These are phyloP conservation scores for Equus przewalskii DNA, from an alignment of 2,113 vertebrate genomes.

Conservation along the genomic window DNA sequence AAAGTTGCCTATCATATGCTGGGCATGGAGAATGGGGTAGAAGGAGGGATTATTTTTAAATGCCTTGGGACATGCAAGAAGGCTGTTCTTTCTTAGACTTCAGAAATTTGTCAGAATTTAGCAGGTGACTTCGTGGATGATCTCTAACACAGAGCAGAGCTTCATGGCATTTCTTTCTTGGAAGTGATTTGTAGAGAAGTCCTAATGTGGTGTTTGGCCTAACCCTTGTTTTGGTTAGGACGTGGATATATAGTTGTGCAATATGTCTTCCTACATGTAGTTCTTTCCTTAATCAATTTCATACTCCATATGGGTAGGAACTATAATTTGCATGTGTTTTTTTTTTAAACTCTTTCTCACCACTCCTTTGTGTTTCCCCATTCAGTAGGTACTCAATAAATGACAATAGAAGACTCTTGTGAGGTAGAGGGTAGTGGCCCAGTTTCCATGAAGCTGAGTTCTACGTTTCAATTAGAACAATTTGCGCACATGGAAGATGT, in stretches of 20 bases:
- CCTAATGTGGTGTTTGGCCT: neutral
- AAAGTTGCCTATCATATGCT: neutral
- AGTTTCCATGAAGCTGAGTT: neutral
- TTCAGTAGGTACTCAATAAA: neutral
- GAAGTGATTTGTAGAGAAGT: neutral
- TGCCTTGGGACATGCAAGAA: neutral
- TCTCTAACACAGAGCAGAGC: neutral
- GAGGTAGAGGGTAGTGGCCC: neutral
- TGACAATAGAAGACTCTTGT: neutral
- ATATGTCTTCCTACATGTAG: neutral
- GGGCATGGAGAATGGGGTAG: neutral
- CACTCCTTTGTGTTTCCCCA: neutral
- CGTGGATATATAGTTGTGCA: neutral
- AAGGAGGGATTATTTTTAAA: neutral
- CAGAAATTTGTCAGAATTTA: neutral
- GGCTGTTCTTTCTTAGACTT: neutral
- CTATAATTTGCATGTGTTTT: neutral
- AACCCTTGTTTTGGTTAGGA: neutral
- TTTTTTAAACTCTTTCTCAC: slow-evolving; percentile 23
- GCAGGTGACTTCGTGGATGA: neutral
- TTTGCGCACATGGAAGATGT: neutral
- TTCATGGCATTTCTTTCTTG: neutral
- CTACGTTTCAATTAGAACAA: neutral
- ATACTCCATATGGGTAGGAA: neutral
- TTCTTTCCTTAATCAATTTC: neutral